Evolutionary conservation across 2,888 invertebrate species (phyloP).

Genomic region (Griposia aprilina): DNA sequence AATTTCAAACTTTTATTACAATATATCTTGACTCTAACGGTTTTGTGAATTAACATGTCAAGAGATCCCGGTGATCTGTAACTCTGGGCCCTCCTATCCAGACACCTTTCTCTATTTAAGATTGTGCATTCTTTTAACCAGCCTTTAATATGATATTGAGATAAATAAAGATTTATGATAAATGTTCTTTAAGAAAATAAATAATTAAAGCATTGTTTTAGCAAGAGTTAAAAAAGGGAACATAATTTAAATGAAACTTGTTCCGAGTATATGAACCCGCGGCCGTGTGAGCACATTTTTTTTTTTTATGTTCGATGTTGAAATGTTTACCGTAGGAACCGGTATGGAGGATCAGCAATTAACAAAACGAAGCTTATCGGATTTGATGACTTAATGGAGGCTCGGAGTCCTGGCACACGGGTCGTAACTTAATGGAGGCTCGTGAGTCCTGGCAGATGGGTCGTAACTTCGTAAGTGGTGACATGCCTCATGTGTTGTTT

Average conservation of each 20-base stretch:
- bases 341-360: neutral
- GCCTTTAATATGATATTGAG: too few relatives aligned
- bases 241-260: conserved; percentile 7
- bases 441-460: neutral
- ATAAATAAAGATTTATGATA: too few relatives aligned
- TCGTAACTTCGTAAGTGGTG: neutral
- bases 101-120: too few relatives aligned
- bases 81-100: too few relatives aligned
- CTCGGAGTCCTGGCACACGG: neutral
- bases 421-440: neutral
- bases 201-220: neutral
- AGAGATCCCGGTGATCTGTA: too few relatives aligned
- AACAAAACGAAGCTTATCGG: neutral
- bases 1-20: too few relatives aligned
- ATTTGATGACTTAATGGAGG: neutral
- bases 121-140: too few relatives aligned
- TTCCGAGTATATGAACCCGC: neutral
- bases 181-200: neutral
- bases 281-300: neutral
- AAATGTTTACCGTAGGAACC: neutral
- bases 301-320: neutral
- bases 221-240: neutral
- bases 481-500: neutral
- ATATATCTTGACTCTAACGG: too few relatives aligned
- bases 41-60: too few relatives aligned